Conservation (phyloP, 1,140 invertebrate genomes). For the Ips nitidus region DNA sequence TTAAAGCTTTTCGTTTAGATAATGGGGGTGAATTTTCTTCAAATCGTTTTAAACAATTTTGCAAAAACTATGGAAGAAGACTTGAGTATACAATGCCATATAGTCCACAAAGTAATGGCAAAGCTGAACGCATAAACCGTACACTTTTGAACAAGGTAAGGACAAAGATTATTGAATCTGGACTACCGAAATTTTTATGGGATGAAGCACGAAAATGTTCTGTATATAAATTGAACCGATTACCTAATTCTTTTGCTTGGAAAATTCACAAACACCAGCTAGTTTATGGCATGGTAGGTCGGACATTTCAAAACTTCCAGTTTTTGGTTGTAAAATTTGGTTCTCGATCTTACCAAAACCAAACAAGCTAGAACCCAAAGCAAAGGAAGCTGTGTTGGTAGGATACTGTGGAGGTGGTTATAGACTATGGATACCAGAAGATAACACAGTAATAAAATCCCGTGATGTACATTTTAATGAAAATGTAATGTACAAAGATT, state of each 20-base stretch:
- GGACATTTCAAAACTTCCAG: constrained; percentile 29
- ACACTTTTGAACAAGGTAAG: constrained; percentile 36
- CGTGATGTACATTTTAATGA: constrained; percentile 31
- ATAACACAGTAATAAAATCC: constrained; percentile 24
- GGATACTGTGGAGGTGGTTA: constrained; percentile 29
- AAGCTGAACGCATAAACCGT: constrained; percentile 39
- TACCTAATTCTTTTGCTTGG: constrained; percentile 23
- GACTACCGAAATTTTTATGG: constrained; percentile 43
- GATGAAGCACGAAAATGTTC: constrained; percentile 43
- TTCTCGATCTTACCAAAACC: not conserved
- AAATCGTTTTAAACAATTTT: constrained; percentile 41
- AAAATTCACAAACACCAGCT: constrained; percentile 23
- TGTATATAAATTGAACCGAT: constrained; percentile 44
- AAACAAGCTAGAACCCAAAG: constrained; percentile 25
- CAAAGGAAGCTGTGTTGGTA: constrained; percentile 11
- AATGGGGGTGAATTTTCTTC: constrained; percentile 45
- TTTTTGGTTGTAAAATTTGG: constrained; percentile 14
- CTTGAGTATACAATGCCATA: constrained; percentile 44
- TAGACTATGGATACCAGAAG: constrained; percentile 21
- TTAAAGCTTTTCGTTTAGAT: constrained; percentile 41
- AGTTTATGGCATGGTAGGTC: constrained; percentile 31
- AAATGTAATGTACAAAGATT: constrained; percentile 19
- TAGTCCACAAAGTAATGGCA: constrained; percentile 46
- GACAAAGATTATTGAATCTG: constrained; percentile 40
- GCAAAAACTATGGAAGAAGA: constrained; percentile 39